A percentile compares a stretch with the other conserved stretches of the same genome.
These are phyloP conservation scores for Malthinus seriepunctatus DNA, from an alignment of 2,888 invertebrate genomes.

Conservation along the genomic window DNA sequence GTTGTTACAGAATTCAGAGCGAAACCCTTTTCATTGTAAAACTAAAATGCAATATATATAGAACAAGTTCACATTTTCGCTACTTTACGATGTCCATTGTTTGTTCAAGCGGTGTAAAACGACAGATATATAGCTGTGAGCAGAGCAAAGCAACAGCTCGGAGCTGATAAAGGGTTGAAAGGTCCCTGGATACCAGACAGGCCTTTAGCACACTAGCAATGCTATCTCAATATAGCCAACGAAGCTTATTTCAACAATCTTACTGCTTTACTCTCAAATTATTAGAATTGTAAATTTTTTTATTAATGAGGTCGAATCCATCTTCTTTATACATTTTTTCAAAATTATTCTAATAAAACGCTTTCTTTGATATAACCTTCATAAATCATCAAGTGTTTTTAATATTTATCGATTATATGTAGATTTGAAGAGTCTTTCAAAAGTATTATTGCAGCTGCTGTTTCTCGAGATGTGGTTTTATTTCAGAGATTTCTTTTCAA, in stretches of 20 bases:
- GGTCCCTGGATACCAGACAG: conserved; percentile 42
- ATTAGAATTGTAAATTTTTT: conserved; percentile 33
- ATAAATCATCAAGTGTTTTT: conserved; percentile 6
- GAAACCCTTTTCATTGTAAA: conserved; percentile 7
- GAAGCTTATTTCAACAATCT: conserved; percentile 38
- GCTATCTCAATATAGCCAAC: conserved; percentile 45
- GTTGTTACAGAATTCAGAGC: conserved; percentile 4
- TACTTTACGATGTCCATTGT: conserved; percentile 35
- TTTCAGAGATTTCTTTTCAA: conserved; percentile 18
- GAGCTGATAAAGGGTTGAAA: conserved; percentile 46
- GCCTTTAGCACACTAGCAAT: conserved; percentile 45
- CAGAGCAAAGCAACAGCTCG: conserved; percentile 32
- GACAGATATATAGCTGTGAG: conserved; percentile 37
- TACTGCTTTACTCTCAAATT: conserved; percentile 41
- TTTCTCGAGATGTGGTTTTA: conserved; percentile 18
- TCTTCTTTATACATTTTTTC: background rate
- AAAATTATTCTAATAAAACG: conserved; percentile 34
- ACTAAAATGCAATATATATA: conserved; percentile 29
- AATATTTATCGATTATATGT: conserved; percentile 19
- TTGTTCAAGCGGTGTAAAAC: conserved; percentile 40
- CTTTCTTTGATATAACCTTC: conserved; percentile 3
- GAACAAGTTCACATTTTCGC: conserved; percentile 33
- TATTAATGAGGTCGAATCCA: background rate
- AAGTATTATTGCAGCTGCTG: conserved; percentile 20
- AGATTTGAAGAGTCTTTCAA: conserved; percentile 15